phyloP scores from a whole-genome alignment of 2,888 invertebrate species.

The Pimpla rufipes region DNA sequence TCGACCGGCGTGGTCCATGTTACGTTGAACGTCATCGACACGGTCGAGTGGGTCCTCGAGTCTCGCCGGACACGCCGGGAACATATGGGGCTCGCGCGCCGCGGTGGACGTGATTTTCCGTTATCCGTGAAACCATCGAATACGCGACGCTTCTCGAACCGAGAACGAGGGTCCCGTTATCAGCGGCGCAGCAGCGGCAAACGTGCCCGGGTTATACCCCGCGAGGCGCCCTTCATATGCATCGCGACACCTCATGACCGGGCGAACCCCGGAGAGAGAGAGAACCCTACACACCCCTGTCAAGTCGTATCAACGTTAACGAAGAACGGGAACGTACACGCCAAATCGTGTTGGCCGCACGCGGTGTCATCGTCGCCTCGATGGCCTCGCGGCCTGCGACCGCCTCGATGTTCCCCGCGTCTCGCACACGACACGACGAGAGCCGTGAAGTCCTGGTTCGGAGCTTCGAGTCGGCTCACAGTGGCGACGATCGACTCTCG shows the following conservation, averaged over 20 bases:
- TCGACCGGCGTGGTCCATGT: slow-evolving; percentile 27
- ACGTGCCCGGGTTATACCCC: slow-evolving; percentile 27
- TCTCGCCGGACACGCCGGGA: slow-evolving; percentile 38
- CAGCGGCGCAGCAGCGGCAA: slow-evolving; percentile 26
- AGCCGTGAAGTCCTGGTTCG: no score
- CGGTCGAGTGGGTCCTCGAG: slow-evolving; percentile 43
- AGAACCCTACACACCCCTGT: slow-evolving; percentile 49
- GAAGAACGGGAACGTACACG: slow-evolving; percentile 21
- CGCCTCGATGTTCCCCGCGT: neutral
- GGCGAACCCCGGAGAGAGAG: neutral
- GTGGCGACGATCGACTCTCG: no score
- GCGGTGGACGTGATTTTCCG: slow-evolving; percentile 69
- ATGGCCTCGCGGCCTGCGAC: neutral
- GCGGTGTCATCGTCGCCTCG: neutral
- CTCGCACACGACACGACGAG: no score
- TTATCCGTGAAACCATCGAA: slow-evolving; percentile 64
- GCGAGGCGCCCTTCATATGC: slow-evolving; percentile 46
- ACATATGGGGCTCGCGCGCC: slow-evolving; percentile 25
- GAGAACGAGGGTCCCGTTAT: slow-evolving; percentile 39
- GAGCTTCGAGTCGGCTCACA: no score
- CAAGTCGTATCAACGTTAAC: slow-evolving; percentile 42
- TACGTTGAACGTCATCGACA: slow-evolving; percentile 37
- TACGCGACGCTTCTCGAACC: slow-evolving; percentile 1
- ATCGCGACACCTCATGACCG: slow-evolving; percentile 32
- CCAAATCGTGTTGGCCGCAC: neutral